Evolutionary conservation across 53 echinoderm and acorn worm species (phyloP).

Genomic region (Holothuria leucospilota): DNA sequence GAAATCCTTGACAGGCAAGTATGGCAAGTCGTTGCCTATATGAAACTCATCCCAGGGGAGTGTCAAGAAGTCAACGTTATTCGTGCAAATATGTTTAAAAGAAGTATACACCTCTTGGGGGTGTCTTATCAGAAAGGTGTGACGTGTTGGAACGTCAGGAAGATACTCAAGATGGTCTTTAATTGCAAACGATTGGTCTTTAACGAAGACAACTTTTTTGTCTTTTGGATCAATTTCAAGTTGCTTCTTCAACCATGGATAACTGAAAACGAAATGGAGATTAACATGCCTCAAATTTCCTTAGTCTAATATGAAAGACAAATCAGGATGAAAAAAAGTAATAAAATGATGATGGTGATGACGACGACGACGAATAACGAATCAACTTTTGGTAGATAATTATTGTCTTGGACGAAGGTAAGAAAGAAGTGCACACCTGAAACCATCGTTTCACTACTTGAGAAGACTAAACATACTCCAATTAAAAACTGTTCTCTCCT

Average conservation of each 20-base stretch:
- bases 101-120: not conserved
- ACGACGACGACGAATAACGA: no score
- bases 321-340: no score
- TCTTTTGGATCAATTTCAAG: not conserved
- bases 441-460: no score
- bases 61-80: not conserved
- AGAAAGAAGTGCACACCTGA: no score
- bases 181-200: slow-evolving; percentile 13
- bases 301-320: no score
- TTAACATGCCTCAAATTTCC: no score
- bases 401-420: no score
- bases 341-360: no score
- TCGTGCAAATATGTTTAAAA: not conserved
- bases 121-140: slow-evolving; percentile 27
- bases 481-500: no score
- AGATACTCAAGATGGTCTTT: not conserved
- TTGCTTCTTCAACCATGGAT: not conserved
- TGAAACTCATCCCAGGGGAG: not conserved
- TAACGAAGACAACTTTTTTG: not conserved
- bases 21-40: not conserved
- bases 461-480: no score
- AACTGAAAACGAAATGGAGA: not conserved
- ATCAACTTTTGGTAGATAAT: no score
- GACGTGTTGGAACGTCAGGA: slow-evolving; percentile 7
- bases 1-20: not conserved